phyloP scores from a whole-genome alignment of 2,888 invertebrate species.

The Phymatocera aterrima region DNA sequence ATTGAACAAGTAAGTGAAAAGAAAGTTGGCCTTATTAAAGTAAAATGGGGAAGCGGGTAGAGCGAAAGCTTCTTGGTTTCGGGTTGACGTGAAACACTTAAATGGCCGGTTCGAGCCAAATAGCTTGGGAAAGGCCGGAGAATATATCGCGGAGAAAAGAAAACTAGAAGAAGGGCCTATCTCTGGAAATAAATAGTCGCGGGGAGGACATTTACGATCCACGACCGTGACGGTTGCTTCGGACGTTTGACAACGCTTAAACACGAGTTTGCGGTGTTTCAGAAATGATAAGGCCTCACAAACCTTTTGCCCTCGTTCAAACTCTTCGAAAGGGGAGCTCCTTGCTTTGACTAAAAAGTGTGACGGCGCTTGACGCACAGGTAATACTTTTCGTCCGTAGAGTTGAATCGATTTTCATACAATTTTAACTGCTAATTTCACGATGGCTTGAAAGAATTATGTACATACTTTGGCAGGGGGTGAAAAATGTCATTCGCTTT shows the following conservation, averaged over 20 bases:
- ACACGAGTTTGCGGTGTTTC: not conserved
- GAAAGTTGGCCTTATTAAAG: conserved; percentile 41
- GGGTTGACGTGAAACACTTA: conserved; percentile 21
- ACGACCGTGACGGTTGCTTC: conserved; percentile 3
- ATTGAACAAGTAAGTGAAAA: conserved; percentile 46
- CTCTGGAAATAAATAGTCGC: conserved; percentile 14
- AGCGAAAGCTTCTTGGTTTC: not conserved
- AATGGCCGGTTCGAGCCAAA: conserved; percentile 8
- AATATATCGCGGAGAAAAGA: not conserved
- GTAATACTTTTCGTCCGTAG: not conserved
- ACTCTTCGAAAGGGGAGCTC: not conserved
- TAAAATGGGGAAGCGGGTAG: conserved; percentile 20
- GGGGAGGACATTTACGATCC: not conserved
- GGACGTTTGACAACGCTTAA: conserved; percentile 21
- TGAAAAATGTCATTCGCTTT: not conserved
- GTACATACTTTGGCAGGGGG: not conserved
- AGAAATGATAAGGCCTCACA: not conserved
- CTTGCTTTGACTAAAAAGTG: not conserved
- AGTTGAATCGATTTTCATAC: not conserved
- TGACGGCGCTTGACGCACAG: not conserved
- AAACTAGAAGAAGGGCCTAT: conserved; percentile 12
- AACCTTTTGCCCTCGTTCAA: not conserved
- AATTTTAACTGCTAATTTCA: conserved; percentile 18
- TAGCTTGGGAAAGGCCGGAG: conserved; percentile 11
- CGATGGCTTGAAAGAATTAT: not conserved